Base-by-base conservation (phyloP, 37 sponge, comb jelly and placozoan species). In the Agelas oroides region DNA sequence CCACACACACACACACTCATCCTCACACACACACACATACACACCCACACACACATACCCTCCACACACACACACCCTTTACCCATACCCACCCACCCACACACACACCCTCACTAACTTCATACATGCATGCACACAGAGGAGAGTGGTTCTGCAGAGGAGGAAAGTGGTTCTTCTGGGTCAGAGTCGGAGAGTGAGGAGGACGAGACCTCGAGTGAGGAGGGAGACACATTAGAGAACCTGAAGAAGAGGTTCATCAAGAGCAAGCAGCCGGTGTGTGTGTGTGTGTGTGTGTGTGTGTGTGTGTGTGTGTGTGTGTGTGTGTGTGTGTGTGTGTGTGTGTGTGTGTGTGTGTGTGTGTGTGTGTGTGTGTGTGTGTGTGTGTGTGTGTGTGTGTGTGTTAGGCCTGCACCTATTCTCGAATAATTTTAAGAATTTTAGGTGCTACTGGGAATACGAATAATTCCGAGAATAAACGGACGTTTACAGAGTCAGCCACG, bases 201-300 rank as follows among this genome's bases (percentile, higher is more conserved):
- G 0, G 92, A 82, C 57, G 92, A 78, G 32, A 59, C 76, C 1
- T 63, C 82, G 23, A 67, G 58, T 36, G 82, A 82, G 65, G 92
- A 86, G 24, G 78, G 73, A 71, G 86, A 91, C 53, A 70, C 82
- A 20, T 72, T 91, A 11, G 71, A 86, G 66, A 86, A 77, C 24
- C 63, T 91, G 41, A 62, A 86, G 59, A 91, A 91, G 78, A 76
- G 77, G 19, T 91, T 86, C 58, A 52, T 65, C 60, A 86, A 86
- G 56, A 76, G 25, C 25, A 63, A 28, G 65, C 65, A 63, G 8
- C 46, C 46, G 46, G 46, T 46, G 46, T 46, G 46, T 54, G n/a
- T n/a, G n/a, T n/a, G n/a, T n/a, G n/a, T n/a, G n/a, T n/a, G n/a
- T n/a, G n/a, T n/a, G n/a, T n/a, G n/a, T n/a, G n/a, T n/a, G n/a